phyloP scores from a whole-genome alignment of 2,888 invertebrate species.

The Napeogenes sylphis region DNA sequence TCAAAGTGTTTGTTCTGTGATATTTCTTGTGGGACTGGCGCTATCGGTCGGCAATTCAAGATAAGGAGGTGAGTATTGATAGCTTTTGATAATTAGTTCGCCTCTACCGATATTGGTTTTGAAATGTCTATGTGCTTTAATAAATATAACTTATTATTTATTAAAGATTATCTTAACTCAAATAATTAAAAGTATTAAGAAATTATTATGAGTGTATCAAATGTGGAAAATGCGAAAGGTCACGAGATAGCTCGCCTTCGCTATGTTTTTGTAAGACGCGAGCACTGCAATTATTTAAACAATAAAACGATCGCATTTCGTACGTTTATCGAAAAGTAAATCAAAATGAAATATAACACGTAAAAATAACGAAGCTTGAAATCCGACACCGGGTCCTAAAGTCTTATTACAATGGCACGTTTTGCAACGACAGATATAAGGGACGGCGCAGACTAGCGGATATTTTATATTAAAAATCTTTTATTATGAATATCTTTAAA shows the following conservation, averaged over 20 bases:
- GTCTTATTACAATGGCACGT: slow-evolving; percentile 30
- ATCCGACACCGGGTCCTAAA: slow-evolving; percentile 19
- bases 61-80: slow-evolving; percentile 74
- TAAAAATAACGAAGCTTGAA: slow-evolving; percentile 13
- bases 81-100: slow-evolving; percentile 71
- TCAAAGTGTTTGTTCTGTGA: slow-evolving; percentile 61
- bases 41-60: slow-evolving; percentile 60
- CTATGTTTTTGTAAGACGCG: too few species aligned
- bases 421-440: slow-evolving; percentile 23
- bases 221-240: too few species aligned
- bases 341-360: background rate
- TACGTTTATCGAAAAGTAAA: background rate
- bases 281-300: too few species aligned
- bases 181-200: too few species aligned
- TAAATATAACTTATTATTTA: too few species aligned
- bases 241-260: too few species aligned
- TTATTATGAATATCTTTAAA: too few species aligned
- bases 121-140: slow-evolving; percentile 14
- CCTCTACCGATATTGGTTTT: slow-evolving; percentile 38
- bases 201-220: too few species aligned
- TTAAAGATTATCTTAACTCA: background rate
- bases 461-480: background rate
- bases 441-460: slow-evolving; percentile 13
- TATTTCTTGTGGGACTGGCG: slow-evolving; percentile 52
- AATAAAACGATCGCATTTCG: background rate